Evolutionary conservation across 2,888 invertebrate species (phyloP).

Genomic region (Nematopogon swammerdamellus): DNA sequence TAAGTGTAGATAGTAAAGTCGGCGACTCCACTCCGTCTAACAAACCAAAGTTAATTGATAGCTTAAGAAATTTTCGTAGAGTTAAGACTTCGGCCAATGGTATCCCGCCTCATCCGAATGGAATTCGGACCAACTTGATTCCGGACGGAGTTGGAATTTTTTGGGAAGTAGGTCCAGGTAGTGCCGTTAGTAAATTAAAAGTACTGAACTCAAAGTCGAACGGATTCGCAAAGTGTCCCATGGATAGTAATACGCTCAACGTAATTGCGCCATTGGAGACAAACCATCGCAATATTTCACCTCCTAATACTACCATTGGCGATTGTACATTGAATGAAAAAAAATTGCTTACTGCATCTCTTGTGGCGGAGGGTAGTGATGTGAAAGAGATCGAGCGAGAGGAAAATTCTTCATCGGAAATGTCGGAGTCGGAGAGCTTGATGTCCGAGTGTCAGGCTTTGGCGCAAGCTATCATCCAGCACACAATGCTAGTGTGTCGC

Average conservation of each 20-base stretch:
- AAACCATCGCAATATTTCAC: too few relatives aligned
- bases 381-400: too few relatives aligned
- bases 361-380: too few relatives aligned
- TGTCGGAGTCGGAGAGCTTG: background rate
- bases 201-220: conserved; percentile 1
- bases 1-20: background rate
- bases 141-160: background rate
- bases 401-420: too few relatives aligned
- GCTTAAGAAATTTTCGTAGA: conserved; percentile 8
- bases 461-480: conserved; percentile 42
- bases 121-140: background rate
- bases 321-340: background rate
- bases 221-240: background rate
- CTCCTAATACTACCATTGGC: too few relatives aligned
- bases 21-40: background rate
- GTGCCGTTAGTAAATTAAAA: background rate
- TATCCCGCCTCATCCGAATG: background rate
- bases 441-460: conserved; percentile 20
- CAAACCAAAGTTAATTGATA: conserved; percentile 3
- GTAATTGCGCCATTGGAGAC: too few relatives aligned
- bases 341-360: too few relatives aligned
- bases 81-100: background rate
- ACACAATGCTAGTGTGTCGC: conserved; percentile 44
- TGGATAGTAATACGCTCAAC: background rate
- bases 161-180: background rate